phyloP scores from a whole-genome alignment of 2,888 invertebrate species.

The Drosophila affinis region DNA sequence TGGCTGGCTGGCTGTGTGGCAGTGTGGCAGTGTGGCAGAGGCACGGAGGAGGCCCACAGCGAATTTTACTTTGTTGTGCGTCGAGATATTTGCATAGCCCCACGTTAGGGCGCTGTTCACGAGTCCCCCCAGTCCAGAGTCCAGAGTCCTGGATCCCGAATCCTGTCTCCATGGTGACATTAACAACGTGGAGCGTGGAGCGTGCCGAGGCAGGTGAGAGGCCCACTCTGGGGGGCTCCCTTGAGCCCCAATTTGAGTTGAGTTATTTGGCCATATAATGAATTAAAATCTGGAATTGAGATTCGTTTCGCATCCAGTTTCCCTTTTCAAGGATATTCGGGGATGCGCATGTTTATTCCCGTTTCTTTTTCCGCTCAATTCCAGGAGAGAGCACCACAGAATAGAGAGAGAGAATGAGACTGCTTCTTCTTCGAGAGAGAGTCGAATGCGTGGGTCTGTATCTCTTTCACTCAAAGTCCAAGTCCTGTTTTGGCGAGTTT shows the following conservation, averaged over 20 bases:
- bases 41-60: conserved; percentile 52
- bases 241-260: conserved; percentile 50
- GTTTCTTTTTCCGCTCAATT: conserved; percentile 68
- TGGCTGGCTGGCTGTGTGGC: not conserved
- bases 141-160: conserved; percentile 20
- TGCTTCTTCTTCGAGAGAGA: not conserved
- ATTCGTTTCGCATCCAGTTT: conserved; percentile 54
- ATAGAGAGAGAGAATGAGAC: no score
- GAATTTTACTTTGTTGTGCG: conserved; percentile 64
- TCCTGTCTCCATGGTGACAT: conserved; percentile 71
- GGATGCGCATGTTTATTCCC: conserved; percentile 78
- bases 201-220: conserved; percentile 31
- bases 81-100: conserved; percentile 69
- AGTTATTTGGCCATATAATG: conserved; percentile 61
- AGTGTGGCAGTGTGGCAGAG: not conserved
- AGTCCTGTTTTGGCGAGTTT: conserved; percentile 42
- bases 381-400: conserved; percentile 43
- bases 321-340: conserved; percentile 70
- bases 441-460: conserved; percentile 22
- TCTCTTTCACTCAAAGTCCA: conserved; percentile 68
- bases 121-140: conserved; percentile 24
- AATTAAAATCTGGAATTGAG: conserved; percentile 67
- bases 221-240: conserved; percentile 13
- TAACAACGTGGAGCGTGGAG: conserved; percentile 47
- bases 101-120: conserved; percentile 34